Base-by-base conservation (phyloP, 2,113 vertebrate genomes). In the Ascaphus truei region DNA sequence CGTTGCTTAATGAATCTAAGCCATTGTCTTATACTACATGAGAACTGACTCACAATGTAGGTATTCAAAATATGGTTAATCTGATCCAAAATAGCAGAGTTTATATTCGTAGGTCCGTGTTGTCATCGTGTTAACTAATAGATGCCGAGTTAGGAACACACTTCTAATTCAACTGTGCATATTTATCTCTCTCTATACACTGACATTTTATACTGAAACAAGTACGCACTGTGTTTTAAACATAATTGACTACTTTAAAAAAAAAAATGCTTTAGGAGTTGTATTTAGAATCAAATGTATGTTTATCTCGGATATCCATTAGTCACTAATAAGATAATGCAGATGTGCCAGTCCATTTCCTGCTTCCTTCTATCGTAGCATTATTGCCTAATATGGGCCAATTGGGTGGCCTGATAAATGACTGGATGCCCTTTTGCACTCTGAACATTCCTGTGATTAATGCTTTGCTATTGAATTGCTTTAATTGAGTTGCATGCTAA, bases 281-380 rank as follows among this genome's bases (percentile, higher is more conserved):
- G 85, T 77, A 86, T 85, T 88, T 86, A 82, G 83, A 87, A 87
- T 88, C 85, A 86, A 84, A 86, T 86, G 85, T 79, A 69, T 90
- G 88, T 88, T 88, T 85, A 84, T 90, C 79, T 90, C 81, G 82
- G 89, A 90, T 90, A 87, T 88, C 87, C 88, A 90, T 92, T 91
- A 90, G 84, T 75, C 74, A 62, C 86, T 92, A 88, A 89, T 90
- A 88, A 92, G 89, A 92, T 89, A 85, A 86, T 88, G 88, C 87
- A 84, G 88, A 91, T 90, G 88, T 88, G 84, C 87, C 84, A 79
- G 85, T 84, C 86, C 86, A 81, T 88, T 93, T 93, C 89, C 91
- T 90, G 88, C 88, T 92, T 92, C 90, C 89, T 88, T 84, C 88
- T 83, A 89, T 91, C 92, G 89, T 91, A 85, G 84, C 87, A 86